A percentile compares a stretch with the other conserved stretches of the same genome.
These are phyloP conservation scores for Burhinus oedicnemus DNA, from an alignment of 2,113 vertebrate species.

Conservation along the genomic window DNA sequence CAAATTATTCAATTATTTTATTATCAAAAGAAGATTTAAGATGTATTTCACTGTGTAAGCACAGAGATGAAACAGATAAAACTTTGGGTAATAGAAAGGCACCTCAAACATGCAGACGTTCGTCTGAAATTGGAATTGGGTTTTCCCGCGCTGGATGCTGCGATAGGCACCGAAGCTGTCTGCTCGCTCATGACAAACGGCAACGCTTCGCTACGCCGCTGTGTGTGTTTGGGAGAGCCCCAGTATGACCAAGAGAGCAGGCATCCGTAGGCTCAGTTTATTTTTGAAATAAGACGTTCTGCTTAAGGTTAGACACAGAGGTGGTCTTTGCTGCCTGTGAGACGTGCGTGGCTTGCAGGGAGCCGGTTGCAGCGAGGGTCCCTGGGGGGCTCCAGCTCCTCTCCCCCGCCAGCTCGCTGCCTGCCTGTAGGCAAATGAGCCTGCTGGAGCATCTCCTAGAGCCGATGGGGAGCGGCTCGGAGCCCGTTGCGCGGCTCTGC, in stretches of 20 bases:
- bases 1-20: not conserved
- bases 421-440: not conserved
- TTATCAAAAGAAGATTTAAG: not conserved
- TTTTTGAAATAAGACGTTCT: not conserved
- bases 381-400: not conserved
- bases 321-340: not conserved
- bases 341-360: rapidly evolving
- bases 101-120: not conserved
- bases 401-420: too few relatives aligned
- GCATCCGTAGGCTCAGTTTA: too few relatives aligned
- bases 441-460: not conserved
- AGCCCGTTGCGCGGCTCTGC: not conserved
- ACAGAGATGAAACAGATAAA: not conserved
- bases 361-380: not conserved
- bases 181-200: rapidly evolving
- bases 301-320: not conserved
- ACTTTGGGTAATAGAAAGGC: not conserved
- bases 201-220: not conserved
- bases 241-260: not conserved
- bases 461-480: not conserved
- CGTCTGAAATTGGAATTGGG: not conserved
- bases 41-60: not conserved
- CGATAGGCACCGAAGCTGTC: rapidly evolving
- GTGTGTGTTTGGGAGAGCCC: not conserved
- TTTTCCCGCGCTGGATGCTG: not conserved